Conservation (phyloP, 2,797 vertebrate genomes). For the Peromyscus nudipes region DNA sequence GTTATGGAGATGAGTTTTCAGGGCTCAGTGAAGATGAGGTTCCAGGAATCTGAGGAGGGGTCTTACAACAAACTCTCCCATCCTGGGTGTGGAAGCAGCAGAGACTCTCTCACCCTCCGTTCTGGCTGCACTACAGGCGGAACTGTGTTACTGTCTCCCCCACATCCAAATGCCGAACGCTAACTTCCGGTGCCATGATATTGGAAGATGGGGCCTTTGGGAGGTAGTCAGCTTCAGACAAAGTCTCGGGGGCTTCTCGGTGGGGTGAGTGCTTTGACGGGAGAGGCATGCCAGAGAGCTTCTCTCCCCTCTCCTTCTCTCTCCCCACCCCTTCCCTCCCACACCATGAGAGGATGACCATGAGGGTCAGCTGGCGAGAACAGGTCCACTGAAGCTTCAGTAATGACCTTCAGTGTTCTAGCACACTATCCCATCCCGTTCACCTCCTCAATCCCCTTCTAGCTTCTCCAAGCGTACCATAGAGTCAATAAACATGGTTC, state of each 20-base stretch:
- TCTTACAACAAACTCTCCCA: background rate
- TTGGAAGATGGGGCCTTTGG: background rate
- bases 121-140: rapidly evolving
- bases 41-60: background rate
- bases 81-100: background rate
- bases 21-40: background rate
- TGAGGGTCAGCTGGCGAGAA: background rate
- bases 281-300: background rate
- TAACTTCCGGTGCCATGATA: too few species aligned
- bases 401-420: background rate
- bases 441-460: too few species aligned
- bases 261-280: background rate
- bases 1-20: background rate
- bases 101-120: background rate
- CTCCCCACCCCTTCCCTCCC: rapidly evolving
- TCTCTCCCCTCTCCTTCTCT: rapidly evolving
- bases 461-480: background rate
- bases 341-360: background rate
- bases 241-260: background rate
- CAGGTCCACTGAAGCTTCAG: background rate
- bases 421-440: background rate
- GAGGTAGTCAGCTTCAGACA: background rate
- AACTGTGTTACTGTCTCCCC: background rate
- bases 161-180: background rate
- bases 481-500: background rate